Base-by-base conservation (phyloP, 2,888 invertebrate genomes). In the Blastobasis lacticolella region DNA sequence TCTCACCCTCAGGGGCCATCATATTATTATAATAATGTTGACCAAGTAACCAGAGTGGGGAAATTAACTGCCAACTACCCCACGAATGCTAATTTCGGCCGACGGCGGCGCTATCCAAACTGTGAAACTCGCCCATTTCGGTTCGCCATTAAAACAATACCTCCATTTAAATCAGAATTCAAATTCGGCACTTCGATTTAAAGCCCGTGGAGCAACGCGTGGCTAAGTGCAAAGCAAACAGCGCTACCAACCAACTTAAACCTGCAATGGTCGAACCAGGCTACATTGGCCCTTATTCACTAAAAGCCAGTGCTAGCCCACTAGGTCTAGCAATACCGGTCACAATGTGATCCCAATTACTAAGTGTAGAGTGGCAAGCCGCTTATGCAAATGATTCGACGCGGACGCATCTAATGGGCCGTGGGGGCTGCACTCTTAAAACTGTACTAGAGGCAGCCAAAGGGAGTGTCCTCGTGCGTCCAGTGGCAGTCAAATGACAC, bases 321-420 rank as follows among this genome's bases (percentile, higher is more conserved):
- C 23, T 23, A 23, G 23, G 23, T 23, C 23, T 23, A 23, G 41
- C 42, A 46, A 51, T 56, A 67, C 60, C 78, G 80, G 87, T 67
- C 72, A 65, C 66, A 69, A 63, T 62, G 75, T 81, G 84, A 83
- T 84, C 81, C 81, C 84, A 86, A 87, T 85, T 86, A 87, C 85
- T 76, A 78, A 78, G 83, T 81, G 83, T 79, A 78, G 80, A 78
- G 81, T 78, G 74, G 77, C 79, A 81, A 86, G 85, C 86, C 86
- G 87, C 82, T 88, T 88, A 88, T 88, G 87, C 86, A 88, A 87
- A 88, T 87, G 81, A 80, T 79, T 81, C 79, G 78, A 78, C 81
- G 84, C 81, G 86, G 80, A 87, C 85, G 77, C 81, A 74, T 80
- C 86, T 88, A 87, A 88, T 88, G 86, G 87, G 60, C 75, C 80